A percentile compares a stretch with the other conserved stretches of the same genome.
phyloP scores from a whole-genome alignment of 2,888 invertebrate species.

The Belgica antarctica region DNA sequence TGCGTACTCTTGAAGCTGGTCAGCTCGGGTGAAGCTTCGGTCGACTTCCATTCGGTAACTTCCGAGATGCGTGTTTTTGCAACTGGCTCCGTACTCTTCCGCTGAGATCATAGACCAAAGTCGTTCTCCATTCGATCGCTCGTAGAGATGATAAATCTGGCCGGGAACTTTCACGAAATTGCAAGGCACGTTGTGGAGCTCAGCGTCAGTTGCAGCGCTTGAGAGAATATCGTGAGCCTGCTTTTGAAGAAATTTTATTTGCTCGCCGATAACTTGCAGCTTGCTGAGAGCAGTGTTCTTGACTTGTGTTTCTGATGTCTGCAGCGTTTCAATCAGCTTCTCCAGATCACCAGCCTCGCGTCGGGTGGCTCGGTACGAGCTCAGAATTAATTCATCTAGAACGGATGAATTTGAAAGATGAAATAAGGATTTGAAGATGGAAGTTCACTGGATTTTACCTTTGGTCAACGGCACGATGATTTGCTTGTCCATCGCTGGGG shows the following conservation, averaged over 20 bases:
- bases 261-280: constrained; percentile 67
- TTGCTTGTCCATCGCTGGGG: background rate
- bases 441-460: constrained; percentile 1
- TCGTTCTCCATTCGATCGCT: constrained; percentile 62
- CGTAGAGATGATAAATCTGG: constrained; percentile 68
- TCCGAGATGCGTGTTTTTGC: constrained; percentile 63
- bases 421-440: background rate
- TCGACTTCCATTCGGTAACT: constrained; percentile 68
- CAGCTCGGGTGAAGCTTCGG: constrained; percentile 66
- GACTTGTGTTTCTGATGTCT: constrained; percentile 48
- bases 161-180: constrained; percentile 73
- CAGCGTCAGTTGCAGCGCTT: constrained; percentile 60
- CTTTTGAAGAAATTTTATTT: constrained; percentile 66
- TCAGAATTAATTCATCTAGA: constrained; percentile 36
- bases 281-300: constrained; percentile 63
- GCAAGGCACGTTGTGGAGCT: constrained; percentile 68
- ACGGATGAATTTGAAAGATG: background rate
- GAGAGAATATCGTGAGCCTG: constrained; percentile 62
- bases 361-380: constrained; percentile 29
- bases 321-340: background rate
- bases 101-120: constrained; percentile 76
- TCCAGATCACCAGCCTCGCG: constrained; percentile 33
- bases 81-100: constrained; percentile 66
- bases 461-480: constrained; percentile 25
- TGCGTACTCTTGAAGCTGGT: constrained; percentile 52